Percentiles rank a stretch among this genome's conserved stretches.
Evolutionary conservation across 2,797 vertebrate species (phyloP).

Genomic region (Chaunax sp.): DNA sequence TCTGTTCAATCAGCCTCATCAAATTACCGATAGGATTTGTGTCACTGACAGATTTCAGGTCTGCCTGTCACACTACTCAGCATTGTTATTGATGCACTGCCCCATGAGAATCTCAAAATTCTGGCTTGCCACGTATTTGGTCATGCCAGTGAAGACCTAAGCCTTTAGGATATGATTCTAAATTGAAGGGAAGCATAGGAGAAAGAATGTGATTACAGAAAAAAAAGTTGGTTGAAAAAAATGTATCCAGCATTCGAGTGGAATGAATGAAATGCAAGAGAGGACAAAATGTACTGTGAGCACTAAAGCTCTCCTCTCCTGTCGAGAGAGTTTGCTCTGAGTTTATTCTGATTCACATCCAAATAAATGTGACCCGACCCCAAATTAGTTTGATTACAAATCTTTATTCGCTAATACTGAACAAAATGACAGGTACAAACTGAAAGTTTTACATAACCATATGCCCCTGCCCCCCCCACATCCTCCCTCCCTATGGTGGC

Average conservation of each 20-base stretch:
- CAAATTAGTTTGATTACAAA: background rate
- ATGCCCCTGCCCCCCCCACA: too few relatives aligned
- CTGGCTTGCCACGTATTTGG: conserved; percentile 19
- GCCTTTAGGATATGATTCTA: background rate
- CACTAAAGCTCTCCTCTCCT: background rate
- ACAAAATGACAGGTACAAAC: too few relatives aligned
- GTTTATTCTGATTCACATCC: background rate
- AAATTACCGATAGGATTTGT: conserved; percentile 1
- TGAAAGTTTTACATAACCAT: too few relatives aligned
- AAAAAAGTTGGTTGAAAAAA: background rate
- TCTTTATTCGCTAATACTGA: too few relatives aligned
- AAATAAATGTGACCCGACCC: background rate
- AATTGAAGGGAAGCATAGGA: background rate
- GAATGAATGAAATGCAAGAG: background rate
- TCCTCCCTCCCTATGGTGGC: too few relatives aligned
- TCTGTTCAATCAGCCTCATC: conserved; percentile 6
- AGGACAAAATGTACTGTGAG: conserved; percentile 3
- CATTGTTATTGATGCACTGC: background rate
- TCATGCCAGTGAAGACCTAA: background rate
- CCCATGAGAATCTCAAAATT: conserved; percentile 7
- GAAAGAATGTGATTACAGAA: conserved; percentile 3
- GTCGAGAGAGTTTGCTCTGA: background rate
- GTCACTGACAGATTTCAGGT: conserved; percentile 14
- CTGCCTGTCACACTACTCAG: conserved; percentile 16
- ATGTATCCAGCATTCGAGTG: background rate